These are phyloP conservation scores for Dicrostonyx torquatus DNA, from an alignment of 2,797 vertebrate genomes.

Conservation along the genomic window DNA sequence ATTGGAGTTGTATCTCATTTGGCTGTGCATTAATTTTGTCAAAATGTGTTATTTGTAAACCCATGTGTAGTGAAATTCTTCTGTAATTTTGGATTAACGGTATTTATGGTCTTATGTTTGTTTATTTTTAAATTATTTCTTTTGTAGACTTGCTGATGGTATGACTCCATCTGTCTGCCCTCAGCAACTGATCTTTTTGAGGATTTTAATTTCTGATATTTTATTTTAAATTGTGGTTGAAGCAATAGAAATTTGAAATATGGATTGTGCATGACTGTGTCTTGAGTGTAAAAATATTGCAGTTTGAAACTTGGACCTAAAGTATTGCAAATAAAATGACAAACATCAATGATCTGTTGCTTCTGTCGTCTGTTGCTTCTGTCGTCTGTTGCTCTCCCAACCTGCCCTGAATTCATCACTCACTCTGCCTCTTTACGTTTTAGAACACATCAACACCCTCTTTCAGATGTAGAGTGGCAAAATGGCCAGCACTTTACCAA, in stretches of 20 bases:
- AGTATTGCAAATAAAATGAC: constrained; percentile 91
- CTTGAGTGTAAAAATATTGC: constrained; percentile 98
- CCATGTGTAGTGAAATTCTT: constrained; percentile 94
- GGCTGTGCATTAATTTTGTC: constrained; percentile 93
- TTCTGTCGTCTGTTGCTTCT: constrained; percentile 64
- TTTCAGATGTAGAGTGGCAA: neutral
- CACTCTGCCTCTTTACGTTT: neutral
- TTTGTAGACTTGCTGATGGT: constrained; percentile 91
- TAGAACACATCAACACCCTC: neutral
- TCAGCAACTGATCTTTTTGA: constrained; percentile 88
- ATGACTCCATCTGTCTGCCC: constrained; percentile 89
- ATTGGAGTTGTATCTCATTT: constrained; percentile 89
- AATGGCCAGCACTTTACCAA: neutral
- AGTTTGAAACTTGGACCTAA: constrained; percentile 99
- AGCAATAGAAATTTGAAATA: constrained; percentile 99
- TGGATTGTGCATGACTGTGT: constrained; percentile 99
- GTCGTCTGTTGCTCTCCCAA: constrained; percentile 42
- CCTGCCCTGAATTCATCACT: neutral
- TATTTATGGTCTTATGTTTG: constrained; percentile 87
- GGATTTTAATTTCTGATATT: constrained; percentile 84
- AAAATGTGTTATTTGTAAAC: constrained; percentile 94
- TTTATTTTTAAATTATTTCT: constrained; percentile 90
- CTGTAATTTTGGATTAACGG: constrained; percentile 96
- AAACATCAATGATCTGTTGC: constrained; percentile 79
- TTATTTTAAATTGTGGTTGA: constrained; percentile 99